Conservation (phyloP, 2,113 vertebrate species). For the Protobothrops mucrosquamatus region DNA sequence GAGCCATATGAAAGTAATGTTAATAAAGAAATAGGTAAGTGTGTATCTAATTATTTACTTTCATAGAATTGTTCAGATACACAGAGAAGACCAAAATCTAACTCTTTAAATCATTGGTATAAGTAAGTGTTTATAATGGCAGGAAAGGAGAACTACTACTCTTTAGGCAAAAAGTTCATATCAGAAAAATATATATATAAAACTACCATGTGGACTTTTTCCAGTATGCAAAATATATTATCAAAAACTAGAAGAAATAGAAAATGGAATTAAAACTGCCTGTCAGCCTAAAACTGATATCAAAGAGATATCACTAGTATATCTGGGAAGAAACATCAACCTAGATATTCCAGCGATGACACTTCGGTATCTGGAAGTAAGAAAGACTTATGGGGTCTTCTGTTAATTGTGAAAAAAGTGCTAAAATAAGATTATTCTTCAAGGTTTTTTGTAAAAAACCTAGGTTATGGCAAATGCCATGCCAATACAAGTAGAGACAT, state of each 20-base stretch:
- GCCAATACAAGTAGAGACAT: background rate
- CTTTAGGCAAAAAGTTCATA: background rate
- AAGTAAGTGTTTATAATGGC: background rate
- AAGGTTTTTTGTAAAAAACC: background rate
- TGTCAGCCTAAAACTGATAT: background rate
- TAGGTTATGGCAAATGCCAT: background rate
- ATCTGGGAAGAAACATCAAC: background rate
- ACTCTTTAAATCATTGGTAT: background rate
- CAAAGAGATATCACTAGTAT: background rate
- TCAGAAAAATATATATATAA: background rate
- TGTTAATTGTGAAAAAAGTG: background rate
- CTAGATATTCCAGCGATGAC: background rate
- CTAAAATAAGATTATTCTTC: background rate
- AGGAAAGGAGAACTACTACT: background rate
- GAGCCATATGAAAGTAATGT: slow-evolving; percentile 88
- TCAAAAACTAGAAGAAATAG: background rate
- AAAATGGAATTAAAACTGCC: background rate
- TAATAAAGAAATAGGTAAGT: slow-evolving; percentile 86
- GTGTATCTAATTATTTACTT: background rate
- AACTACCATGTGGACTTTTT: background rate
- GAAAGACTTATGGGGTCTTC: background rate
- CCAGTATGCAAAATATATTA: background rate
- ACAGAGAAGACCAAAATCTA: background rate
- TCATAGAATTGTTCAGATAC: background rate
- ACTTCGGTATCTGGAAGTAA: background rate